phyloP scores from a whole-genome alignment of 2,113 vertebrate genomes.

The Damaliscus lunatus region DNA sequence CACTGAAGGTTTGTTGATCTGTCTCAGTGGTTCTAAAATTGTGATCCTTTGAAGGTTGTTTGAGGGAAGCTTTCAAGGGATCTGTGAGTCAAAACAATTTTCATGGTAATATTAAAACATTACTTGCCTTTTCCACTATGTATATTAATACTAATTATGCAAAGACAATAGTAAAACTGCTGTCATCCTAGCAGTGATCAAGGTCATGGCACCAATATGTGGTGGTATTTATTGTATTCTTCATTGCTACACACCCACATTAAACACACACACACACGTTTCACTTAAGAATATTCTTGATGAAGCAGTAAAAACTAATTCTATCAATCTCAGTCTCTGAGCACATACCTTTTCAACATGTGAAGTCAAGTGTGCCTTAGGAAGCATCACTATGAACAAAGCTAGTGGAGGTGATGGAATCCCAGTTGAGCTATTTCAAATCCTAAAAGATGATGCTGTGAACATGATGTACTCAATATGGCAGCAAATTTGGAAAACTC shows the following conservation, averaged over 20 bases:
- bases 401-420: background rate
- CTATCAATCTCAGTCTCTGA: background rate
- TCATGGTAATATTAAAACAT: background rate
- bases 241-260: background rate
- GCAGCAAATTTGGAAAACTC: background rate
- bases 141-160: background rate
- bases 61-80: background rate
- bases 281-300: background rate
- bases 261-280: background rate
- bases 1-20: background rate
- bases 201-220: background rate
- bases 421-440: background rate
- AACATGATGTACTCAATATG: background rate
- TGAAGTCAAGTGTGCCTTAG: background rate
- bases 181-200: background rate
- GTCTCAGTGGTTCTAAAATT: background rate
- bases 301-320: background rate
- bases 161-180: background rate
- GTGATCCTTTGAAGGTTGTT: background rate
- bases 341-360: background rate
- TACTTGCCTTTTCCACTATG: background rate
- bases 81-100: background rate
- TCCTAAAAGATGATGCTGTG: background rate
- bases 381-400: background rate
- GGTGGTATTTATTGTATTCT: background rate